Evolutionary conservation across 2,888 invertebrate genomes (phyloP), one percentile per base, ranked within the genome.

Genomic region (Athalia rosae): DNA sequence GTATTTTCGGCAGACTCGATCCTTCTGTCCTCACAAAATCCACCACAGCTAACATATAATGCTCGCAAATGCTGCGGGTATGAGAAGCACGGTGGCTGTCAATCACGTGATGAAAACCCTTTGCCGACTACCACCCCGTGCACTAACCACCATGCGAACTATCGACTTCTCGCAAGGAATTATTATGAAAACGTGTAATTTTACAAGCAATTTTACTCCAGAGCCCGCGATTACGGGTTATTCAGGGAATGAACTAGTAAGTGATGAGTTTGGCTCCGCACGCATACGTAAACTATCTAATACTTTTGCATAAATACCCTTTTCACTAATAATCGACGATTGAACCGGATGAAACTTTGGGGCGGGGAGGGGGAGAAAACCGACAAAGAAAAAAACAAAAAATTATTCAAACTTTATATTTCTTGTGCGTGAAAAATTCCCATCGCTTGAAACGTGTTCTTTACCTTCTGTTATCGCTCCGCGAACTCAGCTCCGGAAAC

Each of bases 41-140:
- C 4, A 11, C 9, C n/a, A 4, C 53, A 53, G 53, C 53, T 4
- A 53, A n/a, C 53, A 11, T 53, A 11, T 53, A 11, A 3, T 15
- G 4, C 4, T 7, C 61, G 9, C 61, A 28, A 28, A 28, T 28
- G 28, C 28, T n/a, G n/a, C n/a, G n/a, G n/a, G 28, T 28, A 28
- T 2, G 28, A 0, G 28, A 2, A 28, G 28, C 28, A 28, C 28
- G 28, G 28, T 28, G 28, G 28, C 28, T 58, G 73, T 73, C 73
- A 69, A 73, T 73, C 13, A 73, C 59, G 59, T 73, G 59, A 73
- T 73, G 13, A 59, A 69, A 73, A 73, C 56, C 50, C 45, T 41
- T 45, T 59, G 28, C 1, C 28, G 28, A 28, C 28, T 28, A 28
- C 0, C 28, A 28, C 0, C 28, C 28, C 28, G 28, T 28, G 28